phyloP scores from a whole-genome alignment of 2,113 vertebrate genomes.

The Vanacampus margaritifer region DNA sequence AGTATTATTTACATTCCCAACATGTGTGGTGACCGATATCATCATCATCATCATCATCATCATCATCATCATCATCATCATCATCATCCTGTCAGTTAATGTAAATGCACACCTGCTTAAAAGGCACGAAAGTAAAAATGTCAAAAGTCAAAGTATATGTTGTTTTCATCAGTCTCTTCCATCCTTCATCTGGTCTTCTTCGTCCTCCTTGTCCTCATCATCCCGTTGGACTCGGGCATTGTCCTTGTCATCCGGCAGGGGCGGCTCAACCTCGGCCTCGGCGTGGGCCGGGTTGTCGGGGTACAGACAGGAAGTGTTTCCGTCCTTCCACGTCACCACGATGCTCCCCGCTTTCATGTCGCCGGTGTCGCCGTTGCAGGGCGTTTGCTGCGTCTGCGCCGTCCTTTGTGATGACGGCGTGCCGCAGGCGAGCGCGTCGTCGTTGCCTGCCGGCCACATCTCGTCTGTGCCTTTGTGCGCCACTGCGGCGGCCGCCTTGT shows the following conservation, averaged over 20 bases:
- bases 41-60: neutral
- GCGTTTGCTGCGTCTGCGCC: slow-evolving; percentile 1
- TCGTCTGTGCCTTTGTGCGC: neutral
- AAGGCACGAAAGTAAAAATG: neutral
- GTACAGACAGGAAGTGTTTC: slow-evolving; percentile 66
- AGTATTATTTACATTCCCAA: neutral
- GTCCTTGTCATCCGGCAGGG: slow-evolving; percentile 4
- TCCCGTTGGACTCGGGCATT: neutral
- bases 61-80: neutral
- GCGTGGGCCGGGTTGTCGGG: slow-evolving; percentile 10
- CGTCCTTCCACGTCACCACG: slow-evolving; percentile 74
- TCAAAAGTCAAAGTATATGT: neutral
- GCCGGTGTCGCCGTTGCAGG: slow-evolving; percentile 18
- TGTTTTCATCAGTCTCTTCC: neutral
- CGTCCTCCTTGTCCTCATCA: neutral
- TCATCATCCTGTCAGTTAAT: neutral
- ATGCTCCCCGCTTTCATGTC: slow-evolving; percentile 54
- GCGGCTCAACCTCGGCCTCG: slow-evolving; percentile 28
- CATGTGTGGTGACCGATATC: neutral
- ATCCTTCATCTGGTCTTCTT: slow-evolving; percentile 1
- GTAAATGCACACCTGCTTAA: neutral
- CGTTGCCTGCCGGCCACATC: slow-evolving; percentile 38
- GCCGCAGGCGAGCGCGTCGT: slow-evolving; percentile 1
- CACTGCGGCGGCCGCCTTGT: slow-evolving; percentile 36
- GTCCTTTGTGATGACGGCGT: neutral